A percentile compares a stretch with the other conserved stretches of the same genome.
phyloP scores from a whole-genome alignment of 2,888 invertebrate species.

The Adela reaumurella region DNA sequence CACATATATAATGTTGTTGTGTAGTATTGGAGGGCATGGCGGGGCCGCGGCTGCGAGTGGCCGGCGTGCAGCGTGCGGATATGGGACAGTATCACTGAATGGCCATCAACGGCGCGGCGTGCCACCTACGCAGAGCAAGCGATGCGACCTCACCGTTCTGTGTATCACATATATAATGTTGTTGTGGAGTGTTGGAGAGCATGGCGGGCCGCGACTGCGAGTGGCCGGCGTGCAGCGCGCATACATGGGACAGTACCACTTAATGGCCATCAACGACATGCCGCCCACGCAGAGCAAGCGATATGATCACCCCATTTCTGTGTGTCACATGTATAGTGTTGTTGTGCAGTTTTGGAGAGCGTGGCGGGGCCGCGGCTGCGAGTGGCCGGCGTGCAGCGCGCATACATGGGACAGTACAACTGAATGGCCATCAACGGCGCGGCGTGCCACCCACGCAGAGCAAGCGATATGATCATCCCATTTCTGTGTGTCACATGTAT shows the following conservation, averaged over 20 bases:
- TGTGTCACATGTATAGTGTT: background rate
- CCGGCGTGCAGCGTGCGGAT: conserved; percentile 71
- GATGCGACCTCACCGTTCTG: too few relatives aligned
- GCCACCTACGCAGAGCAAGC: conserved; percentile 77
- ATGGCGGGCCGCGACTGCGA: background rate
- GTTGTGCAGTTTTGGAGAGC: conserved; percentile 56
- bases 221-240: conserved; percentile 41
- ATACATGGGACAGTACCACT: conserved; percentile 88
- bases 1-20: conserved; percentile 11
- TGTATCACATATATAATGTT: too few relatives aligned
- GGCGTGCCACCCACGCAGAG: conserved; percentile 79
- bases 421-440: conserved; percentile 73
- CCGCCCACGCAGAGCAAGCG: conserved; percentile 87
- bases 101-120: conserved; percentile 68
- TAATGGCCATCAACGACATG: conserved; percentile 85
- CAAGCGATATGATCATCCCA: conserved; percentile 76
- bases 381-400: conserved; percentile 68
- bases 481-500: too few relatives aligned
- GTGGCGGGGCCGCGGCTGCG: conserved; percentile 69
- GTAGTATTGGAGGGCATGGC: conserved; percentile 64
- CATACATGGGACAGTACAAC: conserved; percentile 81
- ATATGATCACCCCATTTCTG: conserved; percentile 73
- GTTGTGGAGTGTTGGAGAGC: background rate
- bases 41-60: conserved; percentile 67
- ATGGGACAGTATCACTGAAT: conserved; percentile 86